phyloP scores from a whole-genome alignment of 1,140 invertebrate genomes.

The Ostrea edulis region DNA sequence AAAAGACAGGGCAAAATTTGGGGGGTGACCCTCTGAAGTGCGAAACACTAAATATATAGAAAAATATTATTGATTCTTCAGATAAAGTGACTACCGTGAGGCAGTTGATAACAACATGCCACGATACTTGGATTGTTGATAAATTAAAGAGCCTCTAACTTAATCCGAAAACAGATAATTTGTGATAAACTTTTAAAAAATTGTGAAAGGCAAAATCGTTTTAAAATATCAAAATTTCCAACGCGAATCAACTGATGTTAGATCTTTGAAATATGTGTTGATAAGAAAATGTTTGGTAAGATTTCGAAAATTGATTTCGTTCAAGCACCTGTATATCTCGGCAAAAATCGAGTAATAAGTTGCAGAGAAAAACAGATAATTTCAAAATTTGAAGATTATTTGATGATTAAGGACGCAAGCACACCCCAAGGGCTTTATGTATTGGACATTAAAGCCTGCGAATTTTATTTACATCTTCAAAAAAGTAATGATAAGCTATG shows the following conservation, averaged over 20 bases:
- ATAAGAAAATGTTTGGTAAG: constrained; percentile 37
- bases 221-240: constrained; percentile 41
- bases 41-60: constrained; percentile 39
- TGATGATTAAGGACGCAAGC: constrained; percentile 28
- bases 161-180: constrained; percentile 1
- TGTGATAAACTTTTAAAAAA: constrained; percentile 28
- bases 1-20: not conserved
- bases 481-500: not conserved
- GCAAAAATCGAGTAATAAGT: constrained; percentile 33
- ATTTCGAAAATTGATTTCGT: constrained; percentile 32
- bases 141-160: constrained; percentile 17
- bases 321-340: constrained; percentile 30
- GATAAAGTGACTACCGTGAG: constrained; percentile 2
- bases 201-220: constrained; percentile 38
- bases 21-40: not conserved
- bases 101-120: not conserved
- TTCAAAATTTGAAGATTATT: constrained; percentile 40
- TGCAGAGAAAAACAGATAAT: constrained; percentile 26
- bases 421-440: constrained; percentile 22
- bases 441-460: not conserved
- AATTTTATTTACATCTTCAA: constrained; percentile 17
- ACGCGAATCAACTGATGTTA: constrained; percentile 2
- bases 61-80: constrained; percentile 25
- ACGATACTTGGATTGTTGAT: constrained; percentile 17
- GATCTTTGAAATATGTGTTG: constrained; percentile 31